These are phyloP conservation scores for Drosophila tanythrix DNA, from an alignment of 2,888 invertebrate genomes.

Conservation along the genomic window DNA sequence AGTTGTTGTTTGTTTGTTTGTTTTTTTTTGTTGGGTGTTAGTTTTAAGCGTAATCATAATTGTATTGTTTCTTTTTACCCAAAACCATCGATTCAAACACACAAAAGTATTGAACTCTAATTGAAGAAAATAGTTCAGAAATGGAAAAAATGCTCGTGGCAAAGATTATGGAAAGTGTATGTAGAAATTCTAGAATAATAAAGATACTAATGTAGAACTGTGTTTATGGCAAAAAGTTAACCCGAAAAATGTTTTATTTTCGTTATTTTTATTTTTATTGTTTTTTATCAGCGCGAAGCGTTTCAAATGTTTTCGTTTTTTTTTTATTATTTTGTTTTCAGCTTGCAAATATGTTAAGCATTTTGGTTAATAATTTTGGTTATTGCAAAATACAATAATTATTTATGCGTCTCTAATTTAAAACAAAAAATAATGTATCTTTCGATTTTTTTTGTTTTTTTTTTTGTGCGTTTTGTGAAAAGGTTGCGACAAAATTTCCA, in stretches of 20 bases:
- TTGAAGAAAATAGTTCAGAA: slow-evolving; percentile 40
- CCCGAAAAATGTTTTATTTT: slow-evolving; percentile 85
- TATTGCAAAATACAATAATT: slow-evolving; percentile 83
- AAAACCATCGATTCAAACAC: slow-evolving; percentile 55
- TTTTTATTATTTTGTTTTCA: neutral
- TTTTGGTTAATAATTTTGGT: slow-evolving; percentile 82
- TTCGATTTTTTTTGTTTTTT: slow-evolving; percentile 6
- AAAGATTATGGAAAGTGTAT: slow-evolving; percentile 46
- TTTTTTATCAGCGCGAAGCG: slow-evolving; percentile 36
- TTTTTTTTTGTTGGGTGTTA: slow-evolving; percentile 46
- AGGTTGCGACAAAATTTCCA: slow-evolving; percentile 49
- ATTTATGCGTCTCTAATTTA: slow-evolving; percentile 45
- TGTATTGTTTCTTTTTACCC: slow-evolving; percentile 33
- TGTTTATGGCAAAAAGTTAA: slow-evolving; percentile 60
- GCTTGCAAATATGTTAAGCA: slow-evolving; percentile 53
- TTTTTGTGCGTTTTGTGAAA: slow-evolving; percentile 69
- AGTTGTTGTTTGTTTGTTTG: slow-evolving; percentile 21
- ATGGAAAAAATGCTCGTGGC: slow-evolving; percentile 46
- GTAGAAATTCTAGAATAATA: slow-evolving; percentile 44
- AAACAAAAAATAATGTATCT: slow-evolving; percentile 21
- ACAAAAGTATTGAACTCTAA: slow-evolving; percentile 49
- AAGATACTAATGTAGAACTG: slow-evolving; percentile 35
- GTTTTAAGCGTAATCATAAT: slow-evolving; percentile 41
- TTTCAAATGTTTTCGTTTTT: slow-evolving; percentile 7
- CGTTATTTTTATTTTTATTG: slow-evolving; percentile 57